Evolutionary conservation across 1,140 invertebrate genomes (phyloP).

Genomic region (Eciton burchellii): DNA sequence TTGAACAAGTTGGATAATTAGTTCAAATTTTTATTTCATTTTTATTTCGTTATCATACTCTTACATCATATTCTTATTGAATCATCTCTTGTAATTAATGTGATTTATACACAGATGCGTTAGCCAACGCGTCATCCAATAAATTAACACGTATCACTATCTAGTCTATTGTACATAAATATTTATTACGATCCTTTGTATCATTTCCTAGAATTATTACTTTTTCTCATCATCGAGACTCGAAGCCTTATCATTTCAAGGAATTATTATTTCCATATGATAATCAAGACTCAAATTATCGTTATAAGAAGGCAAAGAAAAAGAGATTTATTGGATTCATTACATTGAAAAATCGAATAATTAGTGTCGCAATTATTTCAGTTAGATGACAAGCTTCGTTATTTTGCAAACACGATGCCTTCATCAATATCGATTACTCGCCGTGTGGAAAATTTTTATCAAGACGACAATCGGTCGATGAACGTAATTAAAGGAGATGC

Average conservation of each 20-base stretch:
- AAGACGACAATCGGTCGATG: conserved; percentile 16
- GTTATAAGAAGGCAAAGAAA: not conserved
- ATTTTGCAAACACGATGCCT: conserved; percentile 13
- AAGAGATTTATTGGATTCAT: not conserved
- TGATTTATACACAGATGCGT: not conserved
- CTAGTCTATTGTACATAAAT: not conserved
- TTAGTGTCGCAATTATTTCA: conserved; percentile 17
- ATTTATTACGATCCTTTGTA: too few species aligned
- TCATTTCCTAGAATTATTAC: not conserved
- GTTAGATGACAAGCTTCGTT: not conserved
- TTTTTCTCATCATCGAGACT: not conserved
- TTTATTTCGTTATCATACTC: not conserved
- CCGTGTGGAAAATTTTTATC: conserved; percentile 40
- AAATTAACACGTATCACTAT: not conserved
- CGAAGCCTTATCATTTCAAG: not conserved
- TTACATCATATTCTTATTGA: not conserved
- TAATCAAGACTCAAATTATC: not conserved
- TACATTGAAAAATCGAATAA: not conserved
- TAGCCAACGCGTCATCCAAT: not conserved
- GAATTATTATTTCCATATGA: not conserved
- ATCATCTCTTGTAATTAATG: conserved; percentile 15
- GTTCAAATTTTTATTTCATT: conserved; percentile 14
- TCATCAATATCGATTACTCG: conserved; percentile 10
- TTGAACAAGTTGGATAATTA: conserved; percentile 12
- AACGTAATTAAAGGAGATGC: conserved; percentile 34